Evolutionary conservation across 2,888 invertebrate species (phyloP).

Genomic region (Epistrophe grossulariae): DNA sequence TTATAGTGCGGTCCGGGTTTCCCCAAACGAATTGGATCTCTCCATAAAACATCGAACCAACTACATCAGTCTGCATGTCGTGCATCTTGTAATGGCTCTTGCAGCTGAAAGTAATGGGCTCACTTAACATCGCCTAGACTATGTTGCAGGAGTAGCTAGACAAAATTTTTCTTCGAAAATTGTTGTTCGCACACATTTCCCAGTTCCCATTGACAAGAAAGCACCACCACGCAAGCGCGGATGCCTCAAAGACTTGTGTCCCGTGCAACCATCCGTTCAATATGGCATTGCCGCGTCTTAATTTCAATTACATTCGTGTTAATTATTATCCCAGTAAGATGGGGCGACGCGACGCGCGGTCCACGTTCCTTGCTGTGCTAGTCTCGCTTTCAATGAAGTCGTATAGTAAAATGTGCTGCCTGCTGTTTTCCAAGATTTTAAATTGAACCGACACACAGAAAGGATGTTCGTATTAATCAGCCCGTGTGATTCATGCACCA

Average conservation of each 20-base stretch:
- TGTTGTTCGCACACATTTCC: conserved; percentile 54
- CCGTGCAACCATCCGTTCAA: conserved; percentile 27
- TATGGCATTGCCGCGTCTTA: conserved; percentile 58
- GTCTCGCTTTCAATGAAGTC: conserved; percentile 61
- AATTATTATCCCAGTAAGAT: conserved; percentile 66
- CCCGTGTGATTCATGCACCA: conserved; percentile 52
- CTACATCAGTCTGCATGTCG: conserved; percentile 61
- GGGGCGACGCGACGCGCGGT: too few species aligned
- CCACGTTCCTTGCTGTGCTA: conserved; percentile 2
- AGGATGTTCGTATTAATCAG: conserved; percentile 66
- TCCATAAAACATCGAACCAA: conserved; percentile 29
- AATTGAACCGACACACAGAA: conserved; percentile 60
- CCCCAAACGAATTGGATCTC: conserved; percentile 39
- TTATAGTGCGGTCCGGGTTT: background rate
- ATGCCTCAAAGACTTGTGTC: conserved; percentile 45
- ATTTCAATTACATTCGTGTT: conserved; percentile 68
- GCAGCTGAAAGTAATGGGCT: conserved; percentile 61
- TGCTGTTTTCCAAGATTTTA: conserved; percentile 46
- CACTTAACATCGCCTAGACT: conserved; percentile 48
- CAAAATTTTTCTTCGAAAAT: conserved; percentile 43
- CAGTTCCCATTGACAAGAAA: conserved; percentile 14
- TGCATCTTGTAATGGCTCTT: conserved; percentile 68
- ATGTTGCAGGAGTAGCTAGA: conserved; percentile 40
- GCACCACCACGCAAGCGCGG: conserved; percentile 50
- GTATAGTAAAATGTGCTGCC: conserved; percentile 32